These are phyloP conservation scores for Pycnomerus fuliginosus DNA, from an alignment of 2,888 invertebrate species.

Conservation along the genomic window DNA sequence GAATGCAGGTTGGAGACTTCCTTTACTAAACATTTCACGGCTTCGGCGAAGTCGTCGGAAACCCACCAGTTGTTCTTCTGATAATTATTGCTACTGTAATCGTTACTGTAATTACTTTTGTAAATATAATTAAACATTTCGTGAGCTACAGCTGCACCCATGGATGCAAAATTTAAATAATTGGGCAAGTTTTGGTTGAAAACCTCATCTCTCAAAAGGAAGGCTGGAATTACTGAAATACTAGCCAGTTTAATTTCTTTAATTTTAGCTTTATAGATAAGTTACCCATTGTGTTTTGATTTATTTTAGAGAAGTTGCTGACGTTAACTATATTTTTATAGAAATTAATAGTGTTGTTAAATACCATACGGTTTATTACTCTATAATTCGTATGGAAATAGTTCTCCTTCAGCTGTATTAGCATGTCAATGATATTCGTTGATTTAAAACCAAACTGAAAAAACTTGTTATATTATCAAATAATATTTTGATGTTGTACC, in stretches of 20 bases:
- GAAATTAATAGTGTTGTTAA: slow-evolving; percentile 6
- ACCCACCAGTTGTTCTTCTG: slow-evolving; percentile 8
- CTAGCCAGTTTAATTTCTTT: not conserved
- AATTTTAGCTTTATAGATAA: too few relatives aligned
- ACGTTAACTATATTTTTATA: slow-evolving; percentile 13
- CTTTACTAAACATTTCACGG: slow-evolving; percentile 12
- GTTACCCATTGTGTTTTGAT: slow-evolving; percentile 14
- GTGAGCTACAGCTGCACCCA: slow-evolving; percentile 82
- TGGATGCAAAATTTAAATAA: slow-evolving; percentile 84
- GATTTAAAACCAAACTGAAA: slow-evolving; percentile 17
- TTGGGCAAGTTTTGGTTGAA: slow-evolving; percentile 79
- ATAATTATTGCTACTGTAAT: slow-evolving; percentile 1
- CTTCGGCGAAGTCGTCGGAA: slow-evolving; percentile 7
- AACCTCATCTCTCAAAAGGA: slow-evolving; percentile 83
- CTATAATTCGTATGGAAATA: slow-evolving; percentile 4
- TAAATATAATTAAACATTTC: slow-evolving; percentile 80
- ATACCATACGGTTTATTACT: too few relatives aligned
- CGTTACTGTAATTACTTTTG: slow-evolving; percentile 5
- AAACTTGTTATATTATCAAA: not conserved
- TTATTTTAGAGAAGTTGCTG: slow-evolving; percentile 14
- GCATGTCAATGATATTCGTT: slow-evolving; percentile 13
- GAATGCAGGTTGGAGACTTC: slow-evolving; percentile 11
- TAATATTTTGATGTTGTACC: slow-evolving; percentile 14
- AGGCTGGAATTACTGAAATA: slow-evolving; percentile 80
- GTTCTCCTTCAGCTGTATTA: slow-evolving; percentile 8